A percentile compares a stretch with the other conserved stretches of the same genome.
These are phyloP conservation scores for Axis porcinus DNA, from an alignment of 2,113 vertebrate genomes.

Conservation along the genomic window DNA sequence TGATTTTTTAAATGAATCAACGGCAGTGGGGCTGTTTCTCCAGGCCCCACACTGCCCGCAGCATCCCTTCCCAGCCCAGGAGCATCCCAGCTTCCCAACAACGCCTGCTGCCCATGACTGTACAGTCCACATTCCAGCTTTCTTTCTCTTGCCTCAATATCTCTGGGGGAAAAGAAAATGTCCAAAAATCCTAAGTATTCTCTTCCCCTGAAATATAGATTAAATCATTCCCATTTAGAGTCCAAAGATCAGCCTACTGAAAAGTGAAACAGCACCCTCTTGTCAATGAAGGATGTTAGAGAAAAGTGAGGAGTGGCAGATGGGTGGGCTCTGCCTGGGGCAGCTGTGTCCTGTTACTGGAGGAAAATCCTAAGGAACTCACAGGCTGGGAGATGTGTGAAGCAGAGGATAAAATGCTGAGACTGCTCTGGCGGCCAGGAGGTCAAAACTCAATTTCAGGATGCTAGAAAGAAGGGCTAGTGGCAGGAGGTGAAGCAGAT, in stretches of 20 bases:
- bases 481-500: not conserved
- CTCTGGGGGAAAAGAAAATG: not conserved
- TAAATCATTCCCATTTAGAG: not conserved
- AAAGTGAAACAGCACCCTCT: not conserved
- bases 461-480: not conserved
- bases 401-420: not conserved
- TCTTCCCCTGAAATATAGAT: not conserved
- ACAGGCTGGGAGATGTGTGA: not conserved
- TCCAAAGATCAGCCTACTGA: not conserved
- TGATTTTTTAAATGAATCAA: not conserved
- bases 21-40: not conserved
- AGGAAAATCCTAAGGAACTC: not conserved
- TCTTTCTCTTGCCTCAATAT: not conserved
- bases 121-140: not conserved
- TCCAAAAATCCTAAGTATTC: not conserved
- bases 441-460: not conserved
- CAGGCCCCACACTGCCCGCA: too few species aligned
- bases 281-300: not conserved
- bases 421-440: too few species aligned
- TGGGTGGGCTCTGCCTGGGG: accelerated
- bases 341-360: not conserved
- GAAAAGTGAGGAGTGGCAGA: not conserved
- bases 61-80: too few species aligned
- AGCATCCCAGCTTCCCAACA: not conserved
- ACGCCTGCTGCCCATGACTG: not conserved